phyloP scores from a whole-genome alignment of 2,113 vertebrate genomes.

The Phalacrocorax brasilianus region DNA sequence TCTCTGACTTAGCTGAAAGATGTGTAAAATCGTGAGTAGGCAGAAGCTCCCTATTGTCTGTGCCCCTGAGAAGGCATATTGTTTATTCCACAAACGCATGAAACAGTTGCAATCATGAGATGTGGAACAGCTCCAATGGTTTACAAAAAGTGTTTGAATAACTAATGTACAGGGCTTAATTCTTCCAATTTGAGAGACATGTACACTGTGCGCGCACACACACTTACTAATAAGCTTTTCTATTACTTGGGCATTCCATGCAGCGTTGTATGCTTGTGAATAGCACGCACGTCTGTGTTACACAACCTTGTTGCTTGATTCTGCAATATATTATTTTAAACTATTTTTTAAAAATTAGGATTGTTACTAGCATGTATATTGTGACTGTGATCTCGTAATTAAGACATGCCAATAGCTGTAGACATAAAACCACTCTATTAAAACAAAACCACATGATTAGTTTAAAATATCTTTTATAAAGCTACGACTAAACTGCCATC shows the following conservation, averaged over 20 bases:
- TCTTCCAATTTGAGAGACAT: background rate
- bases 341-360: background rate
- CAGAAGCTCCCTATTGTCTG: background rate
- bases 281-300: background rate
- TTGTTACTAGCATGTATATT: background rate
- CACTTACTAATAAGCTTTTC: background rate
- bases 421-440: background rate
- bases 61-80: background rate
- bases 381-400: background rate
- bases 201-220: background rate
- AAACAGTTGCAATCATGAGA: background rate
- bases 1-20: background rate
- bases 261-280: accelerated
- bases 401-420: background rate
- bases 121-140: background rate
- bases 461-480: background rate
- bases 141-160: background rate
- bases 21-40: background rate
- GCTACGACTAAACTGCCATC: background rate
- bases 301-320: background rate
- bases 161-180: background rate
- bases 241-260: background rate
- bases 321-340: background rate
- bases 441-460: background rate
- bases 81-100: background rate